phyloP scores from a whole-genome alignment of 2,797 vertebrate genomes.

The Diglossa cyanea region DNA sequence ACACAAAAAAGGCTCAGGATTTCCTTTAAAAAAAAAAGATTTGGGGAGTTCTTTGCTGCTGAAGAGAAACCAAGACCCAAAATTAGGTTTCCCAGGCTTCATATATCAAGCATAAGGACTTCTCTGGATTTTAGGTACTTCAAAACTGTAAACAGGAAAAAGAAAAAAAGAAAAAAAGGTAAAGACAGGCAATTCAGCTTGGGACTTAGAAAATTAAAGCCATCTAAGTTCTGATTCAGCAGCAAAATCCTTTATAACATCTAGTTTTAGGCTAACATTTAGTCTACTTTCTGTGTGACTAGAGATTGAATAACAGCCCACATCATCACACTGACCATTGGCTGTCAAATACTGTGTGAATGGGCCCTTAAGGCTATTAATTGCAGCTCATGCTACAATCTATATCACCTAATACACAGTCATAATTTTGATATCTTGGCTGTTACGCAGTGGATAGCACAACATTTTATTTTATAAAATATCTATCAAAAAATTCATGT shows the following conservation, averaged over 20 bases:
- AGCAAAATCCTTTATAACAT: not conserved
- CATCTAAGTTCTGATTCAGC: not conserved
- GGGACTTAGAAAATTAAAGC: too few relatives aligned
- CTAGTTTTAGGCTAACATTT: not conserved
- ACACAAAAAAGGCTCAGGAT: fast-evolving
- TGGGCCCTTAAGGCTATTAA: not conserved
- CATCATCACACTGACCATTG: not conserved
- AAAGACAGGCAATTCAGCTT: not conserved
- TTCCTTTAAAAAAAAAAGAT: not conserved
- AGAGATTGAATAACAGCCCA: not conserved
- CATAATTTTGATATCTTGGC: not conserved
- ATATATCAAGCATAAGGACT: not conserved
- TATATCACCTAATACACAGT: not conserved
- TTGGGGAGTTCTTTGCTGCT: not conserved
- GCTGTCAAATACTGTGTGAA: not conserved
- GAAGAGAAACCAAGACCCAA: not conserved
- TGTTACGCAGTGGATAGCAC: not conserved
- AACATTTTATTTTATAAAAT: not conserved
- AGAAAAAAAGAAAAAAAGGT: not conserved
- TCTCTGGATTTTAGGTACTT: not conserved
- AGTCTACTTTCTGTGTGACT: not conserved
- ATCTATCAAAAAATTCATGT: not conserved
- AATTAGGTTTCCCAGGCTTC: not conserved
- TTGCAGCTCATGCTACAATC: not conserved
- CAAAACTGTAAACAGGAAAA: not conserved